Evolutionary conservation across 2,113 vertebrate species (phyloP).

Genomic region (Anser cygnoides): DNA sequence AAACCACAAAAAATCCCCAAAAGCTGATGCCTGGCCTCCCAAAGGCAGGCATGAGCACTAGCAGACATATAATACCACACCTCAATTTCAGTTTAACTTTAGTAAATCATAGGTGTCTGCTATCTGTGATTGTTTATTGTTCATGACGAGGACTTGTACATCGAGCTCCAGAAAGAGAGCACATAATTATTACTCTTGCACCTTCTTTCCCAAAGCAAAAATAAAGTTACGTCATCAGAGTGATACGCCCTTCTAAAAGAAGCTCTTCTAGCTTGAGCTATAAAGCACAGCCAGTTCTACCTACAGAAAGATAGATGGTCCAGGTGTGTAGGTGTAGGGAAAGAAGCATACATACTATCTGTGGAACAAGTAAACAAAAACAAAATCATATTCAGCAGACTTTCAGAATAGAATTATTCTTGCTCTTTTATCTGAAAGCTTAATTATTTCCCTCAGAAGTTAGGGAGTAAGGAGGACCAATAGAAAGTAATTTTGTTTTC

Average conservation of each 20-base stretch:
- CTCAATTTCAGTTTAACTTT: slow-evolving; percentile 31
- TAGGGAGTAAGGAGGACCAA: background rate
- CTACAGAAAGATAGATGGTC: background rate
- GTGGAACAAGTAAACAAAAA: background rate
- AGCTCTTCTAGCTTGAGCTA: background rate
- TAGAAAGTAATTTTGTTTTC: background rate
- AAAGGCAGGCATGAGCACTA: background rate
- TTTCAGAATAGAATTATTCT: background rate
- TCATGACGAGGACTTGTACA: background rate
- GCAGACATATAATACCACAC: background rate
- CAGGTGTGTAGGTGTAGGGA: background rate
- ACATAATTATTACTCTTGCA: background rate
- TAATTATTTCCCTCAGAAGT: background rate
- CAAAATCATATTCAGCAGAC: background rate
- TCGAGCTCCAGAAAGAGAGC: background rate
- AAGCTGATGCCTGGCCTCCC: background rate
- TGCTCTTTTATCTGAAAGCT: background rate
- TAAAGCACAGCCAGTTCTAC: background rate
- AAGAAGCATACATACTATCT: background rate
- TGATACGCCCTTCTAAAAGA: background rate
- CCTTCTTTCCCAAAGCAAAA: background rate
- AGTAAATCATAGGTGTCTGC: slow-evolving; percentile 33
- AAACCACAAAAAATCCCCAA: background rate
- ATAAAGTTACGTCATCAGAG: background rate
- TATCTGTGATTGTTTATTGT: slow-evolving; percentile 25